phyloP scores from a whole-genome alignment of 1,140 invertebrate genomes.

The Riptortus pedestris region DNA sequence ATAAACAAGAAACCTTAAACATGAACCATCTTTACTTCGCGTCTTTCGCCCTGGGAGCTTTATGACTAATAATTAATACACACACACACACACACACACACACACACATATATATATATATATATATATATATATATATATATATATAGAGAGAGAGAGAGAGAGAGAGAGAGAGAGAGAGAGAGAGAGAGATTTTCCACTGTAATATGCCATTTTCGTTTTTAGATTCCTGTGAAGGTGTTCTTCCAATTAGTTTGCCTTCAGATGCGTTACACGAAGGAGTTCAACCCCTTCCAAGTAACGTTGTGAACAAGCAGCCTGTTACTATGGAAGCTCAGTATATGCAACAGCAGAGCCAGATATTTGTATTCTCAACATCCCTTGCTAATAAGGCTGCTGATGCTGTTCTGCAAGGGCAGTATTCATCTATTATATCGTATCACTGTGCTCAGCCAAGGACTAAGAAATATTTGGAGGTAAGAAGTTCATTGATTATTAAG shows the following conservation, averaged over 20 bases:
- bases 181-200: too few relatives aligned
- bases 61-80: too few relatives aligned
- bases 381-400: constrained; percentile 92
- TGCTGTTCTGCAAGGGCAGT: constrained; percentile 76
- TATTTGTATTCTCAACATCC: constrained; percentile 92
- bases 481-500: constrained; percentile 20
- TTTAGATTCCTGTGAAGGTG: constrained; percentile 27
- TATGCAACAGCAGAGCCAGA: constrained; percentile 93
- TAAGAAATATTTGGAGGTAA: constrained; percentile 86
- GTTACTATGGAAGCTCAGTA: constrained; percentile 68
- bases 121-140: too few relatives aligned
- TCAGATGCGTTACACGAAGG: constrained; percentile 27
- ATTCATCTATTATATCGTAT: constrained; percentile 84
- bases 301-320: constrained; percentile 68
- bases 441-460: constrained; percentile 90
- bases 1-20: too few relatives aligned
- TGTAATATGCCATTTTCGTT: too few relatives aligned
- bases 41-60: too few relatives aligned
- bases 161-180: too few relatives aligned
- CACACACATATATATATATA: too few relatives aligned
- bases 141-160: too few relatives aligned
- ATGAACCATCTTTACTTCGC: too few relatives aligned
- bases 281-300: constrained; percentile 57
- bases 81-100: too few relatives aligned
- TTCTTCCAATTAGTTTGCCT: constrained; percentile 22